Evolutionary conservation across 2,113 vertebrate species (phyloP).

Genomic region (Laticauda colubrina): DNA sequence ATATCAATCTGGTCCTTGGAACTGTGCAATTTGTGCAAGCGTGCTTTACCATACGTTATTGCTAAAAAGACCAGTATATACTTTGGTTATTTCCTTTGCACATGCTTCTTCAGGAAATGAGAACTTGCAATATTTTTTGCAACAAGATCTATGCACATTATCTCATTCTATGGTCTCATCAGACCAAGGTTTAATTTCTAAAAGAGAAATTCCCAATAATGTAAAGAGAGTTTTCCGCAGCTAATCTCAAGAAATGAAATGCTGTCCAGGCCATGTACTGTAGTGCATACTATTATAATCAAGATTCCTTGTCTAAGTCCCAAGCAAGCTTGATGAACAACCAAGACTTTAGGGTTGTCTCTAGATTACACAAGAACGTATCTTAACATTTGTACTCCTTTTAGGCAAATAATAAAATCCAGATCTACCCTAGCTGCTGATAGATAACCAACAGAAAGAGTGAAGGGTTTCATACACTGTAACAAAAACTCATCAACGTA

Average conservation of each 20-base stretch:
- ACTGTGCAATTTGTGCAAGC: neutral
- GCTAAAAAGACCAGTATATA: neutral
- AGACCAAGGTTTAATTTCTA: neutral
- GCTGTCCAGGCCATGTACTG: neutral
- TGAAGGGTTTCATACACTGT: constrained; percentile 80
- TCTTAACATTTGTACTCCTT: neutral
- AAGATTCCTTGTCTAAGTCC: neutral
- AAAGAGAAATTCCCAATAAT: neutral
- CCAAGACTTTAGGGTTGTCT: neutral
- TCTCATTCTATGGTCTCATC: neutral
- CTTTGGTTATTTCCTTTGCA: neutral
- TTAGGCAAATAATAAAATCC: constrained; percentile 11
- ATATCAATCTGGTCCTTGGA: neutral
- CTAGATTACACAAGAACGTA: neutral
- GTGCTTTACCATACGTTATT: neutral
- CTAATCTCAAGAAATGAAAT: neutral
- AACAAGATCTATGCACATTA: neutral
- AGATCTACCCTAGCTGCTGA: constrained; percentile 1
- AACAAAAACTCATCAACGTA: constrained; percentile 97
- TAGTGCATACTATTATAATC: neutral
- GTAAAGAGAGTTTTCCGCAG: neutral
- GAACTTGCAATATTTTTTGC: neutral
- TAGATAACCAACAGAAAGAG: neutral
- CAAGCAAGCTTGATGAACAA: neutral
- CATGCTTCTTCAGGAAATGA: neutral